Evolutionary conservation across 2,113 vertebrate genomes (phyloP), one percentile per base, ranked within the genome.

Genomic region (Caloenas nicobarica): DNA sequence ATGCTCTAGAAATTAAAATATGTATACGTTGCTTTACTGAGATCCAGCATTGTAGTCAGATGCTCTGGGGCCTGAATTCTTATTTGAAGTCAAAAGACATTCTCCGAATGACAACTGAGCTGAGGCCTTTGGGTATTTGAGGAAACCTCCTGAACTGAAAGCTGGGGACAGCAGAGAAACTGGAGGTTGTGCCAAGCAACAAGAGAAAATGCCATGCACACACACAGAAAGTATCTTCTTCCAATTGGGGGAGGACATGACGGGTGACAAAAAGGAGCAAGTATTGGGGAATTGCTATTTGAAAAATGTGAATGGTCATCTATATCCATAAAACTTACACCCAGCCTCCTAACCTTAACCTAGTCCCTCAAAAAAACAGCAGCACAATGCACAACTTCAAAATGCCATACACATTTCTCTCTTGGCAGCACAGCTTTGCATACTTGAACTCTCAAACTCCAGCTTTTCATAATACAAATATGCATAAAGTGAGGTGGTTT

Each of bases 61-160:
- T 76, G 84, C 73, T 94, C 50, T 36, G 48, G 34, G 81, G 82
- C 36, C 50, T 57, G 65, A 88, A 88, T 66, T 83, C 50, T 51
- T 73, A 73, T 31, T 69, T 81, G 68, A 95, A 92, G 88, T 62
- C 94, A 88, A 78, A 88, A 92, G 46, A 22, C 48, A 62, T 92
- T 89, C 79, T 80, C 40, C 6, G 38, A 65, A 90, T 73, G 51
- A 88, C 76, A 92, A 94, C 60, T 83, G 80, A 93, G 62, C 60
- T 8, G 56, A 90, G 44, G 80, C 80, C 42, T 92, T 73, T 54
- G 76, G 72, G 80, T 78, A 86, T 71, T 86, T 46, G 18, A 25
- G 51, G 38, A 92, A 97, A 89, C 72, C 77, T 88, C 72, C n/a
- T 56, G 69, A 93, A 84, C 48, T 13, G 33, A 84, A 88, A 74